phyloP scores from a whole-genome alignment of 2,797 vertebrate species.

The Pseudochromis fuscus region DNA sequence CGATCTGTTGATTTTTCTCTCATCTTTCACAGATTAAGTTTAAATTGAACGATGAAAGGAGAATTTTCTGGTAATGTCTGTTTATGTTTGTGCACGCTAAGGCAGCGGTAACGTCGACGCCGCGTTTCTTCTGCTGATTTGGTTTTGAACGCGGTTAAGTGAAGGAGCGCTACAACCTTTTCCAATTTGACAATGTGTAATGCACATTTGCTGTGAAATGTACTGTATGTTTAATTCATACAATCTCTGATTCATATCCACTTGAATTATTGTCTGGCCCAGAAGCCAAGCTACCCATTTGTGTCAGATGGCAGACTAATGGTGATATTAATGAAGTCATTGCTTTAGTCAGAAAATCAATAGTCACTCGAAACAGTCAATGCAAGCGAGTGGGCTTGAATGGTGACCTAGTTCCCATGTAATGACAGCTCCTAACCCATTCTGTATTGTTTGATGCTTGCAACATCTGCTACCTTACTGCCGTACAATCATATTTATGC shows the following conservation, averaged over 20 bases:
- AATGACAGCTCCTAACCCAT: conserved; percentile 76
- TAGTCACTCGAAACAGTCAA: conserved; percentile 84
- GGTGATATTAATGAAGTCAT: conserved; percentile 89
- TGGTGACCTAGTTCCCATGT: conserved; percentile 86
- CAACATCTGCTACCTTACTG: conserved; percentile 78
- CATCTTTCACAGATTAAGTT: conserved; percentile 82
- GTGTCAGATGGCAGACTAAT: conserved; percentile 87
- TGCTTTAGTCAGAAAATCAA: conserved; percentile 89
- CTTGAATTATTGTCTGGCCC: conserved; percentile 75
- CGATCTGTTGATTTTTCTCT: conserved; percentile 82
- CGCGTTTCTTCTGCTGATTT: conserved; percentile 35
- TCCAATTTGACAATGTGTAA: conserved; percentile 55
- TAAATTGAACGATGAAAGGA: conserved; percentile 79
- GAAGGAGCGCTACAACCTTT: conserved; percentile 42
- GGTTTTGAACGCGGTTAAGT: conserved; percentile 39
- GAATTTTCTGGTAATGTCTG: conserved; percentile 68
- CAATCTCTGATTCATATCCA: conserved; percentile 70
- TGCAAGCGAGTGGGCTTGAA: conserved; percentile 78
- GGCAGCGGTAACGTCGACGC: conserved; percentile 53
- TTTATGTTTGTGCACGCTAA: conserved; percentile 60
- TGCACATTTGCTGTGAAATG: conserved; percentile 69
- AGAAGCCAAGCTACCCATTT: conserved; percentile 76
- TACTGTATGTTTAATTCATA: conserved; percentile 75
- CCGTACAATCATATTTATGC: conserved; percentile 70
- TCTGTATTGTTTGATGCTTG: conserved; percentile 77